Evolutionary conservation across 2,888 invertebrate genomes (phyloP).

Genomic region (Lithosia quadra): DNA sequence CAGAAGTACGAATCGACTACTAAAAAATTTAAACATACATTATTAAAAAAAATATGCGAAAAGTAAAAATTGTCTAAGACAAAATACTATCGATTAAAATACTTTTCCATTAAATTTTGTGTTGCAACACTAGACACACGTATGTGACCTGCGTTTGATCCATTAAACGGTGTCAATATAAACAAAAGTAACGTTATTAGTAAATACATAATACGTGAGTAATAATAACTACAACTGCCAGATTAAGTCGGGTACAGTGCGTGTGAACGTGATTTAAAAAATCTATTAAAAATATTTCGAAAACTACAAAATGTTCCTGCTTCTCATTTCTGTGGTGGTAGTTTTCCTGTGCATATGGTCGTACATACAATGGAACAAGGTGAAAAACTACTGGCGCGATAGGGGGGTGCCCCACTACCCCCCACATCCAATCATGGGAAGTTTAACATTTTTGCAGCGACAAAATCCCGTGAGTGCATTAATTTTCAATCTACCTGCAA

Average conservation of each 20-base stretch:
- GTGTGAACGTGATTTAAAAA: too few species aligned
- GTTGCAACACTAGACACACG: neutral
- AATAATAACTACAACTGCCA: neutral
- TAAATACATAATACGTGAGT: neutral
- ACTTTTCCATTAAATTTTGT: neutral
- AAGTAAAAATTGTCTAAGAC: too few species aligned
- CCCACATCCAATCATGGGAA: conserved; percentile 61
- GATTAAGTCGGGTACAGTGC: too few species aligned
- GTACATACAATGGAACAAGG: conserved; percentile 45
- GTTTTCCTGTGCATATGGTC: conserved; percentile 28
- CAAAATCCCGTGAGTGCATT: conserved; percentile 59
- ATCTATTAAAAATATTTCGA: too few species aligned
- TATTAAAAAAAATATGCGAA: too few species aligned
- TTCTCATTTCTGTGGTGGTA: conserved; percentile 10
- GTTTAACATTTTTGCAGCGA: conserved; percentile 60
- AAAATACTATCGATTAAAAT: neutral
- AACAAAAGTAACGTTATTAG: too few species aligned
- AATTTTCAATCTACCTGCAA: neutral
- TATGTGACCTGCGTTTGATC: neutral
- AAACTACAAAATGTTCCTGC: conserved; percentile 6
- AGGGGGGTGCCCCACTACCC: conserved; percentile 55
- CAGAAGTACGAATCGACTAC: too few species aligned
- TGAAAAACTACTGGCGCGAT: conserved; percentile 57
- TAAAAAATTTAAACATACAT: too few species aligned
- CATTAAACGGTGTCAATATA: neutral